phyloP scores from a whole-genome alignment of 2,888 invertebrate species.

The Apocheima hispidaria region DNA sequence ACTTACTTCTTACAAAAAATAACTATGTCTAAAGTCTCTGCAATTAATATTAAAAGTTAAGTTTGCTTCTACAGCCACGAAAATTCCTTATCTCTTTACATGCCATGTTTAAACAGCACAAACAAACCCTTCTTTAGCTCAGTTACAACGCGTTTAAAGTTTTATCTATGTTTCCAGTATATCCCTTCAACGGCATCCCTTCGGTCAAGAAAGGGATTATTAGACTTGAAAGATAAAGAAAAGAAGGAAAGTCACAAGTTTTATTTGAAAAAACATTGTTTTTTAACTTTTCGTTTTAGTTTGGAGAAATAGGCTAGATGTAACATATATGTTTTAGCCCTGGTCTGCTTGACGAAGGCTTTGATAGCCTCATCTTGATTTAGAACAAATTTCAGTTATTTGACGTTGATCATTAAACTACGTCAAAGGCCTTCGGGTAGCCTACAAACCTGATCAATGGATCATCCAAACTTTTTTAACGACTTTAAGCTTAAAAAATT shows the following conservation, averaged over 20 bases:
- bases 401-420: too few species aligned
- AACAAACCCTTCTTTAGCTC: slow-evolving; percentile 10
- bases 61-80: neutral
- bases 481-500: too few species aligned
- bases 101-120: slow-evolving; percentile 4
- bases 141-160: slow-evolving; percentile 18
- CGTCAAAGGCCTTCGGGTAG: too few species aligned
- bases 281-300: neutral
- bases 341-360: too few species aligned
- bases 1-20: too few species aligned
- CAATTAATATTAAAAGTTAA: neutral
- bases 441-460: too few species aligned
- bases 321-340: neutral
- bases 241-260: slow-evolving; percentile 32
- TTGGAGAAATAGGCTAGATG: neutral
- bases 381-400: too few species aligned
- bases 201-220: slow-evolving; percentile 36
- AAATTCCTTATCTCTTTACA: neutral
- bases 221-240: slow-evolving; percentile 38
- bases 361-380: too few species aligned
- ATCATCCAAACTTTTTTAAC: too few species aligned
- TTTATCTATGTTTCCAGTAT: slow-evolving; percentile 38
- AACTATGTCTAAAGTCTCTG: too few species aligned
- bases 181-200: slow-evolving; percentile 35
- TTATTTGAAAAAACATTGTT: neutral